Evolutionary conservation across 2,113 vertebrate species (phyloP).

Genomic region (Silurus glanis): DNA sequence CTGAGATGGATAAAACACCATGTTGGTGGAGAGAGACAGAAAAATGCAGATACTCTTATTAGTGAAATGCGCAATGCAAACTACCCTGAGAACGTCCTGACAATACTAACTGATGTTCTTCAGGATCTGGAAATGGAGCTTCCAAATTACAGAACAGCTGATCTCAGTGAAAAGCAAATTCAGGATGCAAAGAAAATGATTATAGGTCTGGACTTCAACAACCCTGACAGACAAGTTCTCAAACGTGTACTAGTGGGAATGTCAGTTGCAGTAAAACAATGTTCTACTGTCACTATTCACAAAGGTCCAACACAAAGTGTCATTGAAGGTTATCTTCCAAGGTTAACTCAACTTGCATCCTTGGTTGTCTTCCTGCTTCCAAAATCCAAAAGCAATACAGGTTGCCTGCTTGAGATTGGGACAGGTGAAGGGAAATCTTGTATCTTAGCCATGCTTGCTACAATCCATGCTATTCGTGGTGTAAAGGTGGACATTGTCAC

Average conservation of each 20-base stretch:
- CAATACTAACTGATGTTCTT: constrained; percentile 14
- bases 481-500: constrained; percentile 54
- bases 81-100: constrained; percentile 9
- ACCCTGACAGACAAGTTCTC: constrained; percentile 35
- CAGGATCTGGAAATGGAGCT: background rate
- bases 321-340: constrained; percentile 50
- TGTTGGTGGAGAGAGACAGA: background rate
- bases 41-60: constrained; percentile 5
- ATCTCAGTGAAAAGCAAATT: background rate
- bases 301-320: constrained; percentile 21
- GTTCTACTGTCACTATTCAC: constrained; percentile 25
- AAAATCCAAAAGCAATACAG: constrained; percentile 1
- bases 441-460: constrained; percentile 54
- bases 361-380: constrained; percentile 46
- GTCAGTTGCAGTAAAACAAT: constrained; percentile 39
- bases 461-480: constrained; percentile 45
- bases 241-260: constrained; percentile 35
- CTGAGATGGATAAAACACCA: background rate
- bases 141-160: background rate
- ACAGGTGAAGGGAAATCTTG: constrained; percentile 56
- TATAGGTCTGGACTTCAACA: constrained; percentile 36
- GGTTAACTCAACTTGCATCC: constrained; percentile 54
- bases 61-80: background rate
- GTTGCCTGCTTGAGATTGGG: constrained; percentile 52
- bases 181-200: constrained; percentile 12